These are phyloP conservation scores for Ruditapes philippinarum DNA, from an alignment of 1,140 invertebrate species.

Conservation along the genomic window DNA sequence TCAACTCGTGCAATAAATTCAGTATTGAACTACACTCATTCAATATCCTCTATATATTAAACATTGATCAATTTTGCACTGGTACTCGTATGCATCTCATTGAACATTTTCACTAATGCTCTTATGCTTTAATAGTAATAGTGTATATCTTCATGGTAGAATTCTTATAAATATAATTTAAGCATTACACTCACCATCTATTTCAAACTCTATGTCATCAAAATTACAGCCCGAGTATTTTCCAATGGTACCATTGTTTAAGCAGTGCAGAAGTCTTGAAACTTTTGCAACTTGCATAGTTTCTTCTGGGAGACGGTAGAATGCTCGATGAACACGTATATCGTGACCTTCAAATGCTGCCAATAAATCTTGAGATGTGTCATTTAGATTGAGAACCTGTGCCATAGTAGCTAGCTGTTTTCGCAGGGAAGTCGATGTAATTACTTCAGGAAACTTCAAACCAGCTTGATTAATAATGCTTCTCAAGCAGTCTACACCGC, in stretches of 20 bases:
- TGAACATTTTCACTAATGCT: too few species aligned
- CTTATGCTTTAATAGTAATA: too few species aligned
- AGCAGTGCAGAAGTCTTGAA: slow-evolving; percentile 62
- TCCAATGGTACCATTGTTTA: slow-evolving; percentile 51
- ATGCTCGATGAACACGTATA: slow-evolving; percentile 74
- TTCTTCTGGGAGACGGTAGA: slow-evolving; percentile 73
- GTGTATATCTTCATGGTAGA: too few species aligned
- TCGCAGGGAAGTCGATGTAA: slow-evolving; percentile 12
- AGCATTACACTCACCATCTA: slow-evolving; percentile 36
- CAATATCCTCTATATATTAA: too few species aligned
- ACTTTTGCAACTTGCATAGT: slow-evolving; percentile 77
- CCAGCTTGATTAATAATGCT: background rate
- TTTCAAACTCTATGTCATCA: slow-evolving; percentile 51
- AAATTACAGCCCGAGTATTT: slow-evolving; percentile 50
- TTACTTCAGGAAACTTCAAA: background rate
- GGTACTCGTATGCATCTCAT: too few species aligned
- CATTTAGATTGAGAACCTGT: slow-evolving; percentile 65
- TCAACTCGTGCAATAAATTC: too few species aligned
- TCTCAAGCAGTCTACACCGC: background rate
- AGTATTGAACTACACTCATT: too few species aligned
- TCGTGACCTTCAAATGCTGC: slow-evolving; percentile 75
- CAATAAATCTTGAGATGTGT: slow-evolving; percentile 71
- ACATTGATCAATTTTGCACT: too few species aligned
- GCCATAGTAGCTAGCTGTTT: slow-evolving; percentile 12
- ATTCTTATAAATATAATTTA: too few species aligned